Percentiles rank a stretch among this genome's conserved stretches.
Conservation (phyloP, 2,888 invertebrate genomes). For the Graphium colonna region DNA sequence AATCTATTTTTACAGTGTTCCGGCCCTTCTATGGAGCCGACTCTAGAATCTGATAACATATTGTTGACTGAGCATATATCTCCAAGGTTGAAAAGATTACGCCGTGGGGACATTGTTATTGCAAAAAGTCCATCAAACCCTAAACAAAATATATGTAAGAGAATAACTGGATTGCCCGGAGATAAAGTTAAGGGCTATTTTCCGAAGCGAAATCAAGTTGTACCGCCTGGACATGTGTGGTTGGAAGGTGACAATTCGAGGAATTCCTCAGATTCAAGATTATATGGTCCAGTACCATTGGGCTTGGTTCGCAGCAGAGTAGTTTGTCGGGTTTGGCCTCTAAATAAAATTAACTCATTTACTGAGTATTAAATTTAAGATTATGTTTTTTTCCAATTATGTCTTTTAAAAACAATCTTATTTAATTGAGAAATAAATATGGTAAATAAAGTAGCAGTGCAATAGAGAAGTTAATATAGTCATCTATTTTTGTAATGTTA, state of each 20-base stretch:
- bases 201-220: constrained; percentile 70
- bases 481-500: no score
- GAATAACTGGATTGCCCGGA: constrained; percentile 88
- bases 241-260: constrained; percentile 92
- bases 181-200: constrained; percentile 81
- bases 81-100: constrained; percentile 80
- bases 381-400: not conserved
- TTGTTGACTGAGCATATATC: constrained; percentile 90
- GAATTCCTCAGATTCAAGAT: constrained; percentile 93
- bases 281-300: constrained; percentile 93
- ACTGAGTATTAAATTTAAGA: constrained; percentile 40
- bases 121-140: constrained; percentile 91
- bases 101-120: constrained; percentile 91
- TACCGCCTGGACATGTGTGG: constrained; percentile 94
- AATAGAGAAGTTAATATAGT: no score
- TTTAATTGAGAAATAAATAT: not conserved
- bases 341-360: constrained; percentile 68
- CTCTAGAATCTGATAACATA: constrained; percentile 89
- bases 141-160: constrained; percentile 90
- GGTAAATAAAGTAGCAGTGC: not conserved
- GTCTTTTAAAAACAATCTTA: not conserved
- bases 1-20: constrained; percentile 84
- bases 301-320: constrained; percentile 91
- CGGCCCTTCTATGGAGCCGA: constrained; percentile 97
- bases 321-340: constrained; percentile 89